phyloP scores from a whole-genome alignment of 1,140 invertebrate genomes.

The Monochamus saltuarius region DNA sequence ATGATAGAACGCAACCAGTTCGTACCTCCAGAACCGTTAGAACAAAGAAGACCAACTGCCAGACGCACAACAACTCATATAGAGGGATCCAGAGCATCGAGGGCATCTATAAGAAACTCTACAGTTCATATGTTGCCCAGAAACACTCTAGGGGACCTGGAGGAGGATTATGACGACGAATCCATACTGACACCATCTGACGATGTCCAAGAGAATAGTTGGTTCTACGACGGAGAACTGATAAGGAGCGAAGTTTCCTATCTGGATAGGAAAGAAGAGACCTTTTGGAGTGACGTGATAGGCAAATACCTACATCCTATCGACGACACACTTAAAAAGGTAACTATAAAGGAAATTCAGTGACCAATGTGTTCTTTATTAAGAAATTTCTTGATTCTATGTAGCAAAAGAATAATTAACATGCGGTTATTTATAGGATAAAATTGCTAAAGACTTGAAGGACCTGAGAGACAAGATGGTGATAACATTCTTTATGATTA shows the following conservation, averaged over 20 bases:
- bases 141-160: neutral
- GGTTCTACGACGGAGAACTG: constrained; percentile 70
- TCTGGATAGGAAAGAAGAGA: constrained; percentile 61
- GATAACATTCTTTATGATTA: constrained; percentile 82
- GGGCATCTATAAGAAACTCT: constrained; percentile 13
- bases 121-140: constrained; percentile 7
- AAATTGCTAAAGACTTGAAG: constrained; percentile 62
- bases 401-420: no score
- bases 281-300: constrained; percentile 75
- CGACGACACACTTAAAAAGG: constrained; percentile 57
- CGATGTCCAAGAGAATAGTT: constrained; percentile 50
- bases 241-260: constrained; percentile 63
- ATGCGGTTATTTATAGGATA: constrained; percentile 50
- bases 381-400: no score
- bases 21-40: neutral
- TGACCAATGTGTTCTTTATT: no score
- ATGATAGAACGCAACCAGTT: constrained; percentile 15
- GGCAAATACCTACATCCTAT: constrained; percentile 72
- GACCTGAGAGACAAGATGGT: constrained; percentile 70
- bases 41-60: neutral
- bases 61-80: neutral
- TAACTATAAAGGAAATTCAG: neutral
- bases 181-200: constrained; percentile 27
- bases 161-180: constrained; percentile 21
- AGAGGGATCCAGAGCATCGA: constrained; percentile 20